Evolutionary conservation across 2,113 vertebrate species (phyloP).

Genomic region (Cynoglossus semilaevis): DNA sequence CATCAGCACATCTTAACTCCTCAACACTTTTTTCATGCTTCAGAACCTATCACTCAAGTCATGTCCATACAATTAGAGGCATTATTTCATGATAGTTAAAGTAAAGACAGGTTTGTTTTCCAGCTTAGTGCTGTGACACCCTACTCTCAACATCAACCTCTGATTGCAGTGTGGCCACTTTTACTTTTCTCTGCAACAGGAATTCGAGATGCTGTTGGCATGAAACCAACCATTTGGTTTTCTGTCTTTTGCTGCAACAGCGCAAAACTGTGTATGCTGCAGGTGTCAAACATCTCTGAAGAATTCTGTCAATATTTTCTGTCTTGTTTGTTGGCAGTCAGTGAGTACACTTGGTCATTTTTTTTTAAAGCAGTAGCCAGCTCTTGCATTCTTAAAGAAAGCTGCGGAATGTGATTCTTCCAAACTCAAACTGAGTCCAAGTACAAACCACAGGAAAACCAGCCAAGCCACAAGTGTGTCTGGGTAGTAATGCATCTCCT

Average conservation of each 20-base stretch:
- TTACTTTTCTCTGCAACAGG: constrained; percentile 44
- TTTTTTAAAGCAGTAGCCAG: not conserved
- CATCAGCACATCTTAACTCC: not conserved
- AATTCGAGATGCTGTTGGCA: constrained; percentile 30
- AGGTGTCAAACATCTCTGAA: constrained; percentile 3
- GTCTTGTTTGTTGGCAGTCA: too few species aligned
- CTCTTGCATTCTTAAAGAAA: not conserved
- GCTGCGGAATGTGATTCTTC: not conserved
- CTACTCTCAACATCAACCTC: not conserved
- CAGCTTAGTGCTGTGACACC: not conserved
- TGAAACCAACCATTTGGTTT: constrained; percentile 35
- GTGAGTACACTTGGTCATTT: too few species aligned
- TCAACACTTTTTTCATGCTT: not conserved
- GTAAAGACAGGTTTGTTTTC: not conserved
- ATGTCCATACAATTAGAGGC: too few species aligned
- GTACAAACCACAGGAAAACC: not conserved
- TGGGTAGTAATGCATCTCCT: not conserved
- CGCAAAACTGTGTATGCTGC: constrained; percentile 3
- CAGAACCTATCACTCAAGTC: too few species aligned
- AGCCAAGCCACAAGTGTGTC: constrained; percentile 6
- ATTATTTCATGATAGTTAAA: too few species aligned
- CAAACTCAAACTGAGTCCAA: not conserved
- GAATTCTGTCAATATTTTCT: not conserved
- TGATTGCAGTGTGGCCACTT: not conserved
- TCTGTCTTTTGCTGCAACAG: constrained; percentile 15